Percentiles rank a stretch among this genome's conserved stretches.
Conservation (phyloP, 2,888 invertebrate species). For the Siphonodentalium dalli region DNA sequence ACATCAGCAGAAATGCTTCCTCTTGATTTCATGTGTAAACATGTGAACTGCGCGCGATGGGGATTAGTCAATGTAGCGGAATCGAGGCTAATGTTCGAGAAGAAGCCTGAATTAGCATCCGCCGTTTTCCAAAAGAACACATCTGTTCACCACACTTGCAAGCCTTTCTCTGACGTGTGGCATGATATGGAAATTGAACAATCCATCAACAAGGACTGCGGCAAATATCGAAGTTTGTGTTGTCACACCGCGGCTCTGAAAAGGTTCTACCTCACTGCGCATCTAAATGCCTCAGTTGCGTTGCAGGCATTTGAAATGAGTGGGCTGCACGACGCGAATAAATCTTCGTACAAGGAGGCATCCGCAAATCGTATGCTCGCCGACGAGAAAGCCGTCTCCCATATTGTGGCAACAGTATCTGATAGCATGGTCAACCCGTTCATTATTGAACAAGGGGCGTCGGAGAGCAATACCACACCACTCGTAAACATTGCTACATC, state of each 20-base stretch:
- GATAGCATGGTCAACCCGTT: conserved; percentile 13
- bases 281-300: conserved; percentile 11
- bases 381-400: conserved; percentile 5
- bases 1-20: no score
- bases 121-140: no score
- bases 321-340: background rate
- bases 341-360: conserved; percentile 2
- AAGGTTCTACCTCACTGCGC: conserved; percentile 16
- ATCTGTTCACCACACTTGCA: no score
- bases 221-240: conserved; percentile 11
- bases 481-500: conserved; percentile 18
- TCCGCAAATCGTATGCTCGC: background rate
- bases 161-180: conserved; percentile 14
- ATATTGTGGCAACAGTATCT: conserved; percentile 1
- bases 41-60: no score
- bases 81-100: no score
- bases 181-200: conserved; percentile 19
- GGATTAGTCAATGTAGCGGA: no score
- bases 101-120: no score
- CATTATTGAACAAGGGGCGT: conserved; percentile 8
- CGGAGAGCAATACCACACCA: conserved; percentile 3
- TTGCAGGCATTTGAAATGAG: conserved; percentile 1
- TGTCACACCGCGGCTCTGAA: conserved; percentile 9
- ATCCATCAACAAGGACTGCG: conserved; percentile 15
- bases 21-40: no score